Conservation (phyloP, 2,113 vertebrate genomes). For the Lophochroa leadbeateri region DNA sequence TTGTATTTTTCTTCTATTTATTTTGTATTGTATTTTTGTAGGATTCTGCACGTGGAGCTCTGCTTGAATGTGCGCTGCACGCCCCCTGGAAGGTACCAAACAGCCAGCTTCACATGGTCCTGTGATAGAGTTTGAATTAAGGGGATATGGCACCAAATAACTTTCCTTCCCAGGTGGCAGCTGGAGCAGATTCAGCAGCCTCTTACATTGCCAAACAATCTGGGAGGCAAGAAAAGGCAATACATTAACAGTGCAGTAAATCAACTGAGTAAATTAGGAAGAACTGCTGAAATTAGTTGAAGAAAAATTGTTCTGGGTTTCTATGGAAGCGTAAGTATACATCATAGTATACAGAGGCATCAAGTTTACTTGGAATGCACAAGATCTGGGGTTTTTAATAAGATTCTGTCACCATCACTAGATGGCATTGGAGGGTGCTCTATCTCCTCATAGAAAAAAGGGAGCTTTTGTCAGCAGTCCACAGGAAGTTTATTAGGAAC, state of each 20-base stretch:
- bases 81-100: neutral
- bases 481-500: neutral
- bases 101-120: neutral
- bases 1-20: neutral
- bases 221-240: neutral
- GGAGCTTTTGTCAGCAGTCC: neutral
- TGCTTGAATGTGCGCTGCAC: neutral
- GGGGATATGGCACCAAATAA: neutral
- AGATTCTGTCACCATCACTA: conserved; percentile 44
- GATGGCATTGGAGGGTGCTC: conserved; percentile 60
- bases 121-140: neutral
- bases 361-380: neutral
- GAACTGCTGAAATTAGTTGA: neutral
- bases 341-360: neutral
- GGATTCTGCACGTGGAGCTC: neutral
- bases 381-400: neutral
- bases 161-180: neutral
- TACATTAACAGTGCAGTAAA: neutral
- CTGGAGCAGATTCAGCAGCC: neutral
- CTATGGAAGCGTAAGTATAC: neutral
- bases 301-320: neutral
- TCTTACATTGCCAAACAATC: neutral
- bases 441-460: neutral
- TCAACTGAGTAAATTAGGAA: neutral
- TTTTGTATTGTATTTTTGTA: neutral